phyloP scores from a whole-genome alignment of 2,113 vertebrate genomes.

The Dissostichus mawsoni region DNA sequence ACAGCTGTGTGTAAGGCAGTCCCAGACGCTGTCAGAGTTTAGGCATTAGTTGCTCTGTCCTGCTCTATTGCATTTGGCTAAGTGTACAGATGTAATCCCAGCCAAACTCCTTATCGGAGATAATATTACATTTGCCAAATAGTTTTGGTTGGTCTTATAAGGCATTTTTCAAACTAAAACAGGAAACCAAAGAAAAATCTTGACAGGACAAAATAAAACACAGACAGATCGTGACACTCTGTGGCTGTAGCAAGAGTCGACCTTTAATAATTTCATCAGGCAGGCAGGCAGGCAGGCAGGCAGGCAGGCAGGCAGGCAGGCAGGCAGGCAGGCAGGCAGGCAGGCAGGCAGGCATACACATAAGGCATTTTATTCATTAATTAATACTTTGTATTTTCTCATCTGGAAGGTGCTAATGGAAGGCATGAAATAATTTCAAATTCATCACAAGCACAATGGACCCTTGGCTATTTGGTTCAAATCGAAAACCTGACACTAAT shows the following conservation, averaged over 20 bases:
- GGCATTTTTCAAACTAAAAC: background rate
- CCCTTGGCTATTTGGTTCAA: slow-evolving; percentile 15
- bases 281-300: too few relatives aligned
- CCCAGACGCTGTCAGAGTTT: background rate
- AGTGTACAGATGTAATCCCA: background rate
- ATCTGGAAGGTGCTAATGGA: slow-evolving; percentile 15
- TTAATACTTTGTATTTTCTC: slow-evolving; percentile 10
- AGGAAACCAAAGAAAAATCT: too few relatives aligned
- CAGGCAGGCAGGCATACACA: too few relatives aligned
- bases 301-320: too few relatives aligned
- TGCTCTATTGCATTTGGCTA: background rate
- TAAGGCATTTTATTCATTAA: too few relatives aligned
- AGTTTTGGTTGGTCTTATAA: background rate
- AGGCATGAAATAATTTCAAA: slow-evolving; percentile 18
- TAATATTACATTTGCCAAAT: background rate
- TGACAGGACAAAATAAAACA: too few relatives aligned
- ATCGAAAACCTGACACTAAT: slow-evolving; percentile 56
- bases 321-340: too few relatives aligned
- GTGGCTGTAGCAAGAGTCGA: too few relatives aligned
- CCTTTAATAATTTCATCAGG: too few relatives aligned
- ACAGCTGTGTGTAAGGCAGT: background rate
- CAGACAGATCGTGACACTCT: too few relatives aligned
- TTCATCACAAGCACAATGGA: slow-evolving; percentile 26
- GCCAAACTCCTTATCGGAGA: background rate
- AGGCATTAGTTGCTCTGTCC: background rate